These are phyloP conservation scores for Pseudolycoriella hygida DNA, from an alignment of 2,888 invertebrate species.

Conservation along the genomic window DNA sequence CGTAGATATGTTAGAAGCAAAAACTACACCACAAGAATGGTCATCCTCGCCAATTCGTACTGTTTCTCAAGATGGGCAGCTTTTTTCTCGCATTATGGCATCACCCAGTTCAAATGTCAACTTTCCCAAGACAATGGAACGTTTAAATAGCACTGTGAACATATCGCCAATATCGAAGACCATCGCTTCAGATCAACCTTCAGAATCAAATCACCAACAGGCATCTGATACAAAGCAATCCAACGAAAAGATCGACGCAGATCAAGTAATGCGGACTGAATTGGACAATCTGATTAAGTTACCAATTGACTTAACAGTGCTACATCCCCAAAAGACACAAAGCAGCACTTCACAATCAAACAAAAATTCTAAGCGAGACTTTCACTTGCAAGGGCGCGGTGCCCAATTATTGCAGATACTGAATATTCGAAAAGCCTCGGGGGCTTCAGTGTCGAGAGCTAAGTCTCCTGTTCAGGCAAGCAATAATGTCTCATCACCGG, in stretches of 20 bases:
- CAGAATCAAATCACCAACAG: background rate
- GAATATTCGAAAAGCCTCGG: background rate
- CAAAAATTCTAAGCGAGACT: constrained; percentile 18
- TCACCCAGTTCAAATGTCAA: constrained; percentile 29
- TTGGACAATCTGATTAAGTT: constrained; percentile 30
- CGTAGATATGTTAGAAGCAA: too few relatives aligned
- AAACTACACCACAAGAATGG: too few relatives aligned
- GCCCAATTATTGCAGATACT: constrained; percentile 17
- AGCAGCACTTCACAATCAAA: constrained; percentile 1
- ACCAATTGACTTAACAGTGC: constrained; percentile 21
- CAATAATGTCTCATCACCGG: constrained; percentile 17
- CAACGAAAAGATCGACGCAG: constrained; percentile 21
- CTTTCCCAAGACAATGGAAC: constrained; percentile 29
- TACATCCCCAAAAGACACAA: constrained; percentile 2
- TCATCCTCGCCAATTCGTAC: too few relatives aligned
- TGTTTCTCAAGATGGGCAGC: too few relatives aligned
- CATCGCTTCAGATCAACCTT: background rate
- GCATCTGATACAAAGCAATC: background rate
- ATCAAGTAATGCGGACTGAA: constrained; percentile 28
- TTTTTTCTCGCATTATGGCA: constrained; percentile 19
- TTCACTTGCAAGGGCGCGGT: constrained; percentile 24
- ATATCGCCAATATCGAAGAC: constrained; percentile 41
- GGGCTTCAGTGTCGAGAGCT: background rate
- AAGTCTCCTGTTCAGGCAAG: background rate
- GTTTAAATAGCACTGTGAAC: constrained; percentile 37